phyloP scores from a whole-genome alignment of 2,113 vertebrate genomes.

The Oreocharis arfaki region DNA sequence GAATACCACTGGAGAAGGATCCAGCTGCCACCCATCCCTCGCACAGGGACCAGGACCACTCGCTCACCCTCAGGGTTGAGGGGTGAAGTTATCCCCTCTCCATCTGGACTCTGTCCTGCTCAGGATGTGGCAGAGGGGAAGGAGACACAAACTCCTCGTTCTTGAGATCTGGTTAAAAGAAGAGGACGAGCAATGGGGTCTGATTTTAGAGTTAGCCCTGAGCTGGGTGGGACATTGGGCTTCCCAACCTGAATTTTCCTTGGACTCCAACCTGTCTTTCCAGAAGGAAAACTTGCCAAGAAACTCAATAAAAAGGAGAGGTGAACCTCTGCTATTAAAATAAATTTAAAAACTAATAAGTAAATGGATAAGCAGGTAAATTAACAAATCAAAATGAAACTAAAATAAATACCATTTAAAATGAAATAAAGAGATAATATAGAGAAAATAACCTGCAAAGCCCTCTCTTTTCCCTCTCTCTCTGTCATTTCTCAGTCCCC shows the following conservation, averaged over 20 bases:
- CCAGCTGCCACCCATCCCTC: accelerated
- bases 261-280: not conserved
- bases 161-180: accelerated
- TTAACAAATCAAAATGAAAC: no score
- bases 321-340: not conserved
- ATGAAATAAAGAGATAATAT: not conserved
- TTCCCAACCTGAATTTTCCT: not conserved
- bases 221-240: accelerated
- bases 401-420: not conserved
- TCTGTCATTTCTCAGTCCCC: not conserved
- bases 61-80: not conserved
- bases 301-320: not conserved
- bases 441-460: not conserved
- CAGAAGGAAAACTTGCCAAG: not conserved
- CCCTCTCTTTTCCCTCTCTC: not conserved
- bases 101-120: not conserved
- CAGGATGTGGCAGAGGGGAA: not conserved
- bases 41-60: no score
- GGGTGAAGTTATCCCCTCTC: not conserved
- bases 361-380: not conserved
- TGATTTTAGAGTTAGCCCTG: not conserved
- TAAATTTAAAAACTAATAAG: not conserved
- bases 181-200: not conserved
- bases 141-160: not conserved
- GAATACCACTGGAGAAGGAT: not conserved